Percentiles rank a stretch among this genome's conserved stretches.
Conservation (phyloP, 2,113 vertebrate species). For the Anolis carolinensis region DNA sequence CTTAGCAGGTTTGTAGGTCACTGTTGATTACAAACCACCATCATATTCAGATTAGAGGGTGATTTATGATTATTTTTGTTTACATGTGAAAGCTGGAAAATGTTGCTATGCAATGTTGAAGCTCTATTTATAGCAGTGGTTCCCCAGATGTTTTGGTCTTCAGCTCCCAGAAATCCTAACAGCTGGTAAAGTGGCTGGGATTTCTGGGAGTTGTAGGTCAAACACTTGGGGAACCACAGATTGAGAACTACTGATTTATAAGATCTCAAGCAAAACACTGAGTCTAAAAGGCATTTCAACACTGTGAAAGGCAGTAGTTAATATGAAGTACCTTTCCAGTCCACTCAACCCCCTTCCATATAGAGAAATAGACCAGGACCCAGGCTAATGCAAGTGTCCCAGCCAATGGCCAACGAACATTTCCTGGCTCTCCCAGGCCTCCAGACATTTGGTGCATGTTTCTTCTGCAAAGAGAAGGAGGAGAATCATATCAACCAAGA, state of each 20-base stretch:
- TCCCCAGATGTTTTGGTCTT: too few species aligned
- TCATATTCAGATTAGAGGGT: neutral
- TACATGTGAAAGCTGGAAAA: slow-evolving; percentile 3
- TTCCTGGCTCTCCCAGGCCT: slow-evolving; percentile 85
- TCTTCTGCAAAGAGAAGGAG: slow-evolving; percentile 68
- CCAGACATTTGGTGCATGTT: slow-evolving; percentile 89
- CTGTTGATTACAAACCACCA: neutral
- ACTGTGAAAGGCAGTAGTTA: accelerated
- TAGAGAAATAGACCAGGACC: slow-evolving; percentile 93
- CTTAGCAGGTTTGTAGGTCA: neutral
- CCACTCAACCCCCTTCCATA: slow-evolving; percentile 96
- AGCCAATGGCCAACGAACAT: slow-evolving; percentile 86
- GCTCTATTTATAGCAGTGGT: neutral
- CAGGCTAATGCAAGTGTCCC: slow-evolving; percentile 87
- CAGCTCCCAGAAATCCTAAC: too few species aligned
- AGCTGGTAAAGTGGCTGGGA: too few species aligned
- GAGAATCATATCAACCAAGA: neutral
- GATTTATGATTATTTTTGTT: neutral
- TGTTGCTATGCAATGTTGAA: neutral
- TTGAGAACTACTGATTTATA: too few species aligned
- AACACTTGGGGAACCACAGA: too few species aligned
- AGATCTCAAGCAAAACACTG: neutral
- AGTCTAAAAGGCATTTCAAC: neutral
- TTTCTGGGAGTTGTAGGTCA: too few species aligned
- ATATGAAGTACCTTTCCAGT: slow-evolving; percentile 82